A percentile compares a stretch with the other conserved stretches of the same genome.
Conservation (phyloP, 2,113 vertebrate genomes). For the Parotia lawesii region DNA sequence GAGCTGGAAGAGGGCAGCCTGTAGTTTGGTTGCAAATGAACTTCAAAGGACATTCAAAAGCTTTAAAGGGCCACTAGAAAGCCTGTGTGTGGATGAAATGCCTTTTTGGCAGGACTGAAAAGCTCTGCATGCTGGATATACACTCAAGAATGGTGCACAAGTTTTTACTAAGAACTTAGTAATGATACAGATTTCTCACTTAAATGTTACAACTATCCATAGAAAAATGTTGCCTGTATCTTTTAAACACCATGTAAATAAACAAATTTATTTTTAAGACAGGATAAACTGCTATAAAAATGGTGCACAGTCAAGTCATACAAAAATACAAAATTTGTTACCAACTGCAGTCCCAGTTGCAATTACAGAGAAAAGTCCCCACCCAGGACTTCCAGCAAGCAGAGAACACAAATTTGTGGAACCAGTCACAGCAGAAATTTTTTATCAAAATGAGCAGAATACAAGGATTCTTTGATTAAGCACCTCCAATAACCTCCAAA, state of each 20-base stretch:
- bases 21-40: conserved; percentile 1
- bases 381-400: conserved; percentile 57
- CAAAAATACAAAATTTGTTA: conserved; percentile 82
- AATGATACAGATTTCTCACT: conserved; percentile 50
- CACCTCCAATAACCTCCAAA: conserved; percentile 31
- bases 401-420: conserved; percentile 43
- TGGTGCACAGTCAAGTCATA: conserved; percentile 78
- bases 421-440: conserved; percentile 42
- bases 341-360: conserved; percentile 72
- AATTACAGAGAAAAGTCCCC: conserved; percentile 68
- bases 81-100: background rate
- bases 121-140: background rate
- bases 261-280: conserved; percentile 76
- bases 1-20: conserved; percentile 26
- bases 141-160: conserved; percentile 14
- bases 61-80: conserved; percentile 12
- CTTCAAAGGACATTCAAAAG: background rate
- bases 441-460: conserved; percentile 62
- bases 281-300: conserved; percentile 78
- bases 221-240: conserved; percentile 65
- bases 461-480: conserved; percentile 43
- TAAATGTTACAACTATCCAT: conserved; percentile 68
- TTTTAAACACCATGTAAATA: conserved; percentile 75
- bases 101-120: conserved; percentile 39
- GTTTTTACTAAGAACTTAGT: conserved; percentile 34